A percentile compares a stretch with the other conserved stretches of the same genome.
Evolutionary conservation across 2,888 invertebrate genomes (phyloP).

Genomic region (Cybosia mesomella): DNA sequence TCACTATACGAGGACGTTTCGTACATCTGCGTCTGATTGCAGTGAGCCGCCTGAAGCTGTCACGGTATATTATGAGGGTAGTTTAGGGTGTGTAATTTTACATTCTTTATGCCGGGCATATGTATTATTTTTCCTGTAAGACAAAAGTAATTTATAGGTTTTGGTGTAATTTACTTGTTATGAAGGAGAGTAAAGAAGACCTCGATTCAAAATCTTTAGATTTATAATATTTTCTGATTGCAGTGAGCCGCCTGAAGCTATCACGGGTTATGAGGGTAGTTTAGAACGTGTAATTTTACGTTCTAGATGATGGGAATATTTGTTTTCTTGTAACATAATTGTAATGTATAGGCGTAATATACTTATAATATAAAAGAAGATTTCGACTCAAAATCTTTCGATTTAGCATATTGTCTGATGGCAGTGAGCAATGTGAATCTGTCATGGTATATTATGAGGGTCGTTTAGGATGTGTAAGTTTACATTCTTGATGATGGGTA

Average conservation of each 20-base stretch:
- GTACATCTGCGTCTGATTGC: constrained; percentile 39
- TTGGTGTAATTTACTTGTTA: neutral
- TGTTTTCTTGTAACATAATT: too few species aligned
- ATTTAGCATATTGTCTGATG: too few species aligned
- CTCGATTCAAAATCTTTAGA: too few species aligned
- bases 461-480: constrained; percentile 17
- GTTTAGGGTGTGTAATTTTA: constrained; percentile 17
- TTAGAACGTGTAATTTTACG: too few species aligned
- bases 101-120: neutral
- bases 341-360: too few species aligned
- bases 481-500: constrained; percentile 4
- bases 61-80: constrained; percentile 13
- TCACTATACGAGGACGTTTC: constrained; percentile 23
- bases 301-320: too few species aligned
- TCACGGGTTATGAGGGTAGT: too few species aligned
- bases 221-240: constrained; percentile 17
- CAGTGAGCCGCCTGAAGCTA: constrained; percentile 7
- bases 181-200: neutral
- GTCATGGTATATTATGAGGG: constrained; percentile 11
- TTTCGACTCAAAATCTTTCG: too few species aligned
- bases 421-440: too few species aligned
- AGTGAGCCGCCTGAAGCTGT: constrained; percentile 8
- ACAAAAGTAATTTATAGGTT: neutral
- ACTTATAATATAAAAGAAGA: too few species aligned
- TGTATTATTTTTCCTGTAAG: neutral